Conservation (phyloP, 2,888 invertebrate genomes). For the Phaedon cochleariae region DNA sequence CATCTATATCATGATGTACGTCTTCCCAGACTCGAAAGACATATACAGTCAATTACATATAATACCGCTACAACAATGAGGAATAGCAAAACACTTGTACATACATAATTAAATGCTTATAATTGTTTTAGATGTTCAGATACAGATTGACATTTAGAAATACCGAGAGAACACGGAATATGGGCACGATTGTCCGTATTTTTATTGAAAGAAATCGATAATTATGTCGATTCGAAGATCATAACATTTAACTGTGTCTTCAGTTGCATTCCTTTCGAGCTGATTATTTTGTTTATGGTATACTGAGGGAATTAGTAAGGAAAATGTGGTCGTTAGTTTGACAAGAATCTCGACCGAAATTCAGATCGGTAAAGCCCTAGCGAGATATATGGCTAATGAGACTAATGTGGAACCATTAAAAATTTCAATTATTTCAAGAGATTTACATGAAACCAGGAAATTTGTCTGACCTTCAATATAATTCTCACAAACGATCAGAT, state of each 20-base stretch:
- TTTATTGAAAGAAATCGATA: constrained; percentile 34
- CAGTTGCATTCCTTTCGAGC: neutral
- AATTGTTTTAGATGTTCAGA: constrained; percentile 50
- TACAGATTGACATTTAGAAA: constrained; percentile 52
- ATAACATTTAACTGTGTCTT: constrained; percentile 44
- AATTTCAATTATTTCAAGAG: neutral
- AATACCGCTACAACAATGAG: constrained; percentile 23
- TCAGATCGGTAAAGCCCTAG: neutral
- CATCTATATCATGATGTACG: neutral
- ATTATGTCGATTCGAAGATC: constrained; percentile 43
- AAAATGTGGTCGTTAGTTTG: neutral
- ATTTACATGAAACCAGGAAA: neutral
- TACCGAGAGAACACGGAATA: constrained; percentile 50
- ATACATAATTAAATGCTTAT: constrained; percentile 52
- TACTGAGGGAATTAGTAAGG: neutral
- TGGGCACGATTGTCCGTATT: constrained; percentile 47
- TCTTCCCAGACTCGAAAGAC: constrained; percentile 22
- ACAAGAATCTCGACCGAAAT: neutral
- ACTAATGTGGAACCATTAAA: neutral
- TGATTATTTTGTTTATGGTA: neutral
- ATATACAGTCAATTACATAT: constrained; percentile 37
- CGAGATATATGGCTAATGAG: neutral
- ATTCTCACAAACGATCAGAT: too few species aligned
- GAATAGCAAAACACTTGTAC: constrained; percentile 28
- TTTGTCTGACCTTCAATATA: neutral